Conservation (phyloP, 2,888 invertebrate species). For the Pegoplata infirma region DNA sequence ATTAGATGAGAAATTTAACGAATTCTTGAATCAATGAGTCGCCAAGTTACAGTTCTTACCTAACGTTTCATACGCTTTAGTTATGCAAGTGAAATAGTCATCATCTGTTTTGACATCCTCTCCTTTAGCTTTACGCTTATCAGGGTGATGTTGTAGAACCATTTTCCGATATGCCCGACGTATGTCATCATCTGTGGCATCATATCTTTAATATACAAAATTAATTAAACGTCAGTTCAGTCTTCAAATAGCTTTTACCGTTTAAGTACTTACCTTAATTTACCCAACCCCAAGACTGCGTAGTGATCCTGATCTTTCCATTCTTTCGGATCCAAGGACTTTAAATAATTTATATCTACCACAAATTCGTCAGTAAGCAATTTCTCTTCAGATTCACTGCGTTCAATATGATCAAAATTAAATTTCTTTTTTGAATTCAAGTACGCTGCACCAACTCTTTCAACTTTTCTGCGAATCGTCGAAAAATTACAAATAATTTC, state of each 20-base stretch:
- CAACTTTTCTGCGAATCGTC: constrained; percentile 59
- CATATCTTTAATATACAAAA: constrained; percentile 80
- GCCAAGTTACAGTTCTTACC: too few species aligned
- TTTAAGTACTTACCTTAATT: constrained; percentile 75
- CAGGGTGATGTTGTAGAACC: constrained; percentile 97
- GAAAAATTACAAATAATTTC: constrained; percentile 58
- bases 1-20: too few species aligned
- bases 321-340: constrained; percentile 94
- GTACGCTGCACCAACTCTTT: constrained; percentile 71
- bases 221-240: neutral
- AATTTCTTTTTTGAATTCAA: constrained; percentile 66
- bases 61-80: constrained; percentile 95
- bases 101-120: constrained; percentile 93
- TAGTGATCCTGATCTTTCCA: constrained; percentile 99
- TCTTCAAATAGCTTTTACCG: neutral
- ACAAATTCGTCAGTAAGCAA: constrained; percentile 79
- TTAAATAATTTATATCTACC: constrained; percentile 89
- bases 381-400: constrained; percentile 71
- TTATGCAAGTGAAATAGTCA: constrained; percentile 99
- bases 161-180: constrained; percentile 94
- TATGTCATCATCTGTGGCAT: constrained; percentile 94
- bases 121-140: constrained; percentile 95
- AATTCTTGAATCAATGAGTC: neutral
- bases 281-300: constrained; percentile 93
- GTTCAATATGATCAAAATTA: constrained; percentile 38